Conservation (phyloP, 2,888 invertebrate genomes). For the Lumbricus terrestris region DNA sequence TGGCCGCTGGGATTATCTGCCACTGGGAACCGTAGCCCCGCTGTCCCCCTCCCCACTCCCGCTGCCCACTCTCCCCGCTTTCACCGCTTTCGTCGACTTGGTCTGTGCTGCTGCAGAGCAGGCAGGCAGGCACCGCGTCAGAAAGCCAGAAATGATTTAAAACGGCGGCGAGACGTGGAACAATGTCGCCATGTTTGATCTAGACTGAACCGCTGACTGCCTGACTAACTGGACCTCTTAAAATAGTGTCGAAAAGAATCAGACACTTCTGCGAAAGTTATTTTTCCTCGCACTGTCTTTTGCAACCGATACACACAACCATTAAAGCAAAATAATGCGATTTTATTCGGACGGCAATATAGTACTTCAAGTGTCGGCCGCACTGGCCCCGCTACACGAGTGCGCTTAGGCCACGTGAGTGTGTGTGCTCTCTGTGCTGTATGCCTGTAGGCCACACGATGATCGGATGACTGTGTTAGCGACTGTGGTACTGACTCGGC, state of each 20-base stretch:
- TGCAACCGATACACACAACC: neutral
- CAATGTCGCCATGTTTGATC: constrained; percentile 17
- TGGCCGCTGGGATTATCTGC: constrained; percentile 7
- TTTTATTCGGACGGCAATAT: neutral
- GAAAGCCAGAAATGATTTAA: constrained; percentile 11
- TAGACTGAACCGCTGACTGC: neutral
- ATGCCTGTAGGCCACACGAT: neutral
- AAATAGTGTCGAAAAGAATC: neutral
- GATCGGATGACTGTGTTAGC: neutral
- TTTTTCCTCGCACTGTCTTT: too few species aligned
- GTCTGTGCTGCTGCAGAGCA: too few species aligned
- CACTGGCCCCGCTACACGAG: neutral
- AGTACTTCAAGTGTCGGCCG: neutral
- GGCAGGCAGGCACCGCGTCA: too few species aligned
- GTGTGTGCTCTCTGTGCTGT: neutral
- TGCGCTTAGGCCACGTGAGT: neutral
- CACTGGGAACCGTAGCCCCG: neutral
- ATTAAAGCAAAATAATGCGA: neutral
- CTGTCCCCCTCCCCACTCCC: too few species aligned
- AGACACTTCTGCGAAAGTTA: neutral
- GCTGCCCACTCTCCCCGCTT: too few species aligned
- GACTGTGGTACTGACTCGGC: neutral
- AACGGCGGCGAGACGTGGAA: neutral
- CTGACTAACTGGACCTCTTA: neutral
- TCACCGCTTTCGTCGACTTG: too few species aligned